Percentiles rank a stretch among this genome's conserved stretches.
These are phyloP conservation scores for Aselliscus stoliczkanus DNA, from an alignment of 2,797 vertebrate species.

Conservation along the genomic window DNA sequence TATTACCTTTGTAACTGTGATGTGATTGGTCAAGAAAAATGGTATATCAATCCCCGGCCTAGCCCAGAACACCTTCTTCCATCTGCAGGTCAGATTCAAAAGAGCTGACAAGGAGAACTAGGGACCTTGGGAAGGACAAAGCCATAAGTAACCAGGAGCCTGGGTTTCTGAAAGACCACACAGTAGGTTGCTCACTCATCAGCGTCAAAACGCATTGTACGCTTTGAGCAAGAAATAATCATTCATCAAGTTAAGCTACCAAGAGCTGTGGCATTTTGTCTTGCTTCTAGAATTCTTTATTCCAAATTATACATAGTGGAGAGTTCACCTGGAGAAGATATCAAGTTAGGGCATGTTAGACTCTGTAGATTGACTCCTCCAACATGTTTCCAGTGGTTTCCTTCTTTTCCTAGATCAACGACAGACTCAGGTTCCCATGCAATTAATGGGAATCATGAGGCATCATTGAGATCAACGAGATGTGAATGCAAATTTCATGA, in stretches of 20 bases:
- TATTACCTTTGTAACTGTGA: neutral
- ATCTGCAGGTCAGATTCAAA: neutral
- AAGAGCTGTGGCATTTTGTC: neutral
- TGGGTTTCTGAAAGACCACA: neutral
- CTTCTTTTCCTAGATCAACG: neutral
- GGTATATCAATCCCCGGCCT: neutral
- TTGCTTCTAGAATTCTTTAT: neutral
- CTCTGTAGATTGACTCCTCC: neutral
- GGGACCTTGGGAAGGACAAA: neutral
- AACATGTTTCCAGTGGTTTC: neutral
- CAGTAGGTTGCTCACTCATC: neutral
- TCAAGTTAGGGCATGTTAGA: too few relatives aligned
- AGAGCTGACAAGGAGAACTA: accelerated
- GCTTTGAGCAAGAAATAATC: neutral
- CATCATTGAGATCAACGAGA: neutral
- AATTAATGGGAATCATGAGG: neutral
- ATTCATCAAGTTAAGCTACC: neutral
- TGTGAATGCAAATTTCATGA: neutral
- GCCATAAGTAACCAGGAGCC: neutral
- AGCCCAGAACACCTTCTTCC: neutral
- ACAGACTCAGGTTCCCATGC: neutral
- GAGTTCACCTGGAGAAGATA: neutral
- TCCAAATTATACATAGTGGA: neutral
- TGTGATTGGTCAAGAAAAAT: neutral
- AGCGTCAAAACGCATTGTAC: neutral